Base-by-base conservation (phyloP, 2,113 vertebrate species). In the Peucedramus taeniatus region DNA sequence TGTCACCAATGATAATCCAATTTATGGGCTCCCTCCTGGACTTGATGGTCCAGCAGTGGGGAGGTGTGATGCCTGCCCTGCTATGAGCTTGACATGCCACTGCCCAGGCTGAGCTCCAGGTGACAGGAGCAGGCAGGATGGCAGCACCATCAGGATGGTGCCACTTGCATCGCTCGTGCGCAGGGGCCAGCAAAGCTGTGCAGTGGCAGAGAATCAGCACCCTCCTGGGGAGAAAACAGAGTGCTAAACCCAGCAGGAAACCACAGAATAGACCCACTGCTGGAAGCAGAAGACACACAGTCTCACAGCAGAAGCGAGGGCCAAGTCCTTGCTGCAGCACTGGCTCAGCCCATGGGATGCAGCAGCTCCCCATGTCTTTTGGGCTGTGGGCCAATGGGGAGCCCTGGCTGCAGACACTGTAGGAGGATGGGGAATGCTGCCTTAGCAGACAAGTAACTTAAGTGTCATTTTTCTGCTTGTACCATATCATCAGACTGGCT, bases 111-210 rank as follows among this genome's bases (percentile, higher is more conserved):
- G 0, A 82, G 47, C 19, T 50, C 37, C 60, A 69, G 20, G 33
- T 56, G 40, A 21, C 63, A 66, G 33, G 13, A 66, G 20, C 11
- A 27, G 21, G 2, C 10, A 17, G 33, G 11, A 37, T 19, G 28
- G 42, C 15, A 22, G 40, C 54, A 45, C 17, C 3, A 53, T 49
- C 65, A 42, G 45, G 59, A 69, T 9, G 15, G 61, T 23, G 71
- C 27, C 68, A 37, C 44, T 63, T 63, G 26, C 39, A 35, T 5
- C 1, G 15, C 27, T 69, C 0, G 0, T 50, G 28, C 13, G n/a
- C 1, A 5, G 33, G 35, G 33, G 8, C 47, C 47, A 50, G 39
- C 30, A 54, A 71, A 21, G 24, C 74, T 79, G n/a, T 1, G 8
- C 42, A 59, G 65, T 33, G 57, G 53, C 65, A 88, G 13, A 53